These are phyloP conservation scores for Drosophila sechellia DNA, from an alignment of 1,140 invertebrate species.

Conservation along the genomic window DNA sequence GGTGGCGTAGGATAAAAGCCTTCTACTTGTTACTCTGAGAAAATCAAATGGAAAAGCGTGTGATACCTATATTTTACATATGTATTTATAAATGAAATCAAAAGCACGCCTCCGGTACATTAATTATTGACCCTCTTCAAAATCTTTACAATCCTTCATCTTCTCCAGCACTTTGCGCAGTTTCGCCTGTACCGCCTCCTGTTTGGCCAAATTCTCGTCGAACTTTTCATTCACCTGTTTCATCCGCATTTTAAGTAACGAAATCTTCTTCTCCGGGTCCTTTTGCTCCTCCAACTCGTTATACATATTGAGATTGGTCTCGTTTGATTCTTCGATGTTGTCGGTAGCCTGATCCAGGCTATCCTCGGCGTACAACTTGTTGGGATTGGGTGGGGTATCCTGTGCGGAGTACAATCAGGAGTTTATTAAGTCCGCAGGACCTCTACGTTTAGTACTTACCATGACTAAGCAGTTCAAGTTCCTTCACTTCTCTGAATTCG, in stretches of 20 bases:
- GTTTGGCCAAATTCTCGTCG: too few species aligned
- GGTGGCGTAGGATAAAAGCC: slow-evolving; percentile 18
- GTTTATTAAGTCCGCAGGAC: too few species aligned
- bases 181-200: neutral
- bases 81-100: slow-evolving; percentile 64
- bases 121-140: neutral
- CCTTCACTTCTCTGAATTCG: neutral
- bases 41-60: slow-evolving; percentile 66
- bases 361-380: neutral
- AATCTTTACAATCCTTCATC: neutral
- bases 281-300: too few species aligned
- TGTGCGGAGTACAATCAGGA: neutral
- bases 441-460: neutral
- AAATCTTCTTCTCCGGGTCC: too few species aligned
- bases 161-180: neutral
- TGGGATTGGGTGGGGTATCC: neutral
- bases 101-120: slow-evolving; percentile 17
- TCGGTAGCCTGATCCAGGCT: neutral
- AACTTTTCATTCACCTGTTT: too few species aligned
- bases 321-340: neutral
- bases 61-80: slow-evolving; percentile 76
- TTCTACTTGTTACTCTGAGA: slow-evolving; percentile 47
- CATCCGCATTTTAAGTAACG: too few species aligned
- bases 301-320: too few species aligned
- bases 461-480: neutral